phyloP scores from a whole-genome alignment of 2,888 invertebrate genomes.

The Eupithecia exiguata region DNA sequence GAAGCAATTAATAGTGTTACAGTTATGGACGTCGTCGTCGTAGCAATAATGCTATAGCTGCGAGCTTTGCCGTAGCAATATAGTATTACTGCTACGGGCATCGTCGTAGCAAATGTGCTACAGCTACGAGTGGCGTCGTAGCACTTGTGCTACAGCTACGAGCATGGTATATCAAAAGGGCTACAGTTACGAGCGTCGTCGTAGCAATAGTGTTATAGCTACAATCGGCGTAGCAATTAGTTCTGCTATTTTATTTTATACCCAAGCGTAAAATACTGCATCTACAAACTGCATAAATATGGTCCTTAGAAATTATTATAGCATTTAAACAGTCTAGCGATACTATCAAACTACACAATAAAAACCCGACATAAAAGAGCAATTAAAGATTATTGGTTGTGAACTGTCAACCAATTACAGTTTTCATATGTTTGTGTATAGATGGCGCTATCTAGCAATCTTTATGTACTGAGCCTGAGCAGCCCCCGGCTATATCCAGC shows the following conservation, averaged over 20 bases:
- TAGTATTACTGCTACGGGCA: not conserved
- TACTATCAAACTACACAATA: not conserved
- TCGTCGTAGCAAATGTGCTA: not conserved
- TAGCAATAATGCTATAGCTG: not conserved
- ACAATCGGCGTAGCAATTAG: not conserved
- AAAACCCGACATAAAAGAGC: not conserved
- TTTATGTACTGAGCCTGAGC: constrained; percentile 29
- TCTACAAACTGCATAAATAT: not conserved
- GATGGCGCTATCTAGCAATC: constrained; percentile 11
- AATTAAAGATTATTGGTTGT: constrained; percentile 1
- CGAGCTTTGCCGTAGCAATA: not conserved
- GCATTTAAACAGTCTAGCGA: not conserved
- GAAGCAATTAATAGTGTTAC: not conserved
- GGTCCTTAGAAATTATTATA: not conserved
- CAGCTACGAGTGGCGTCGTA: not conserved
- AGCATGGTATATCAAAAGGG: not conserved
- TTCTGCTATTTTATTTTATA: not conserved
- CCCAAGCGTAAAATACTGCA: not conserved
- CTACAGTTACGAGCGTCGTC: not conserved
- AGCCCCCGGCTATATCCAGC: constrained; percentile 61
- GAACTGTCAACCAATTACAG: constrained; percentile 7
- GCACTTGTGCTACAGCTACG: not conserved
- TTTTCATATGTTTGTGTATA: constrained; percentile 3
- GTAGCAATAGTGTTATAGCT: not conserved
- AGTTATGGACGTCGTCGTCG: not conserved